Evolutionary conservation across 2,113 vertebrate species (phyloP).

Genomic region (Chloropsis hardwickii): DNA sequence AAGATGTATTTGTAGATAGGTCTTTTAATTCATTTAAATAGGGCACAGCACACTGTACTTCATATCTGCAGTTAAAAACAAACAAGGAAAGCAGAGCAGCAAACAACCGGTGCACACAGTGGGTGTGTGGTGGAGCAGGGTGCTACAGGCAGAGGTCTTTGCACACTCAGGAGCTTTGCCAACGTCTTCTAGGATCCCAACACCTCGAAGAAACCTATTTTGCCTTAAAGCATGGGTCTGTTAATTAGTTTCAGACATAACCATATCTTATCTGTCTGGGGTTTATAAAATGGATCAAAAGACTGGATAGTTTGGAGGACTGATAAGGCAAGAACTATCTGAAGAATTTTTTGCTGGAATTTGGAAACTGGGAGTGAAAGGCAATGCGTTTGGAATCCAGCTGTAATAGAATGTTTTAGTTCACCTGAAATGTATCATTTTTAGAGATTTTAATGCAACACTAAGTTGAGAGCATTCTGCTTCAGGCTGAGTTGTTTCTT

Average conservation of each 20-base stretch:
- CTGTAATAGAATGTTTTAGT: not conserved
- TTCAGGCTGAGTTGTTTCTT: not conserved
- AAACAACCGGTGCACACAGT: accelerated
- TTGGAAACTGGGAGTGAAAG: not conserved
- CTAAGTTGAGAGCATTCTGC: not conserved
- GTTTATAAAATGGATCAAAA: not conserved
- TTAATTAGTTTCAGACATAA: not conserved
- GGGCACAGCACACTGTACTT: not conserved
- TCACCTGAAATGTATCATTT: not conserved
- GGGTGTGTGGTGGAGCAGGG: not conserved
- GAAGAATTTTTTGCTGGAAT: not conserved
- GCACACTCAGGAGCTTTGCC: not conserved
- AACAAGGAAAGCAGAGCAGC: not conserved
- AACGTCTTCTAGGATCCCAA: not conserved
- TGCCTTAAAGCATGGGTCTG: not conserved
- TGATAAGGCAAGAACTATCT: not conserved
- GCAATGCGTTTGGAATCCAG: not conserved
- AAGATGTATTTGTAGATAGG: not conserved
- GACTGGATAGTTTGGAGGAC: not conserved
- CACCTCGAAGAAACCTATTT: not conserved
- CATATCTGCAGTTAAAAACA: not conserved
- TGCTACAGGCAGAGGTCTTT: not conserved
- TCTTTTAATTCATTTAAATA: not conserved
- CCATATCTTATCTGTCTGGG: not conserved
- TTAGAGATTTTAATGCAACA: not conserved